These are phyloP conservation scores for Heliopora coerulea DNA, from an alignment of 92 coral and sea anemone species.

Conservation along the genomic window DNA sequence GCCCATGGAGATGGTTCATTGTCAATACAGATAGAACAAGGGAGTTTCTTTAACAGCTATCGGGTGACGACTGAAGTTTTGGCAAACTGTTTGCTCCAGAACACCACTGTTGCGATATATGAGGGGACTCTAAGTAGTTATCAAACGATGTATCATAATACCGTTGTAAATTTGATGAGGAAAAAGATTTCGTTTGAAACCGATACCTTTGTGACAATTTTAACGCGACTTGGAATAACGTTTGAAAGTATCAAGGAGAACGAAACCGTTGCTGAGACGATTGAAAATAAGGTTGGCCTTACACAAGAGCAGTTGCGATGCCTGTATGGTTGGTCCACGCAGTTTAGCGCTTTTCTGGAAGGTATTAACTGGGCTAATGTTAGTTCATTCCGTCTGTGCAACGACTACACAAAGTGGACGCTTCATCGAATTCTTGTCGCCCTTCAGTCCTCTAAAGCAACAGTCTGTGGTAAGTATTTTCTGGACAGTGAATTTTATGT, in stretches of 20 bases:
- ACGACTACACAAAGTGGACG: slow-evolving; percentile 5
- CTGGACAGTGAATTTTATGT: background rate
- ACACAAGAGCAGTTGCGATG: slow-evolving; percentile 18
- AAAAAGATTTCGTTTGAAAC: slow-evolving; percentile 29
- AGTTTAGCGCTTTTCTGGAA: background rate
- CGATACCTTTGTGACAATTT: background rate
- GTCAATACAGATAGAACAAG: background rate
- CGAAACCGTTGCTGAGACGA: slow-evolving; percentile 35
- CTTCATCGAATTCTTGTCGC: background rate
- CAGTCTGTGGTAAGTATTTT: slow-evolving; percentile 1
- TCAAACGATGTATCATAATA: slow-evolving; percentile 5
- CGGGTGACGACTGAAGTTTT: background rate
- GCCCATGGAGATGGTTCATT: background rate
- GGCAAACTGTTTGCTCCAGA: slow-evolving; percentile 19
- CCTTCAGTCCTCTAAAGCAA: background rate
- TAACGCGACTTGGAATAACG: background rate
- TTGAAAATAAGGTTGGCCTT: slow-evolving; percentile 22
- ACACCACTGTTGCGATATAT: slow-evolving; percentile 7
- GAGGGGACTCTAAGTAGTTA: background rate
- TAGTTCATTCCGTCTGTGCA: slow-evolving; percentile 11
- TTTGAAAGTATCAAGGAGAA: background rate
- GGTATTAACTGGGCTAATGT: slow-evolving; percentile 11
- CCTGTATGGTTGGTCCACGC: background rate
- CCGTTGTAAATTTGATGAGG: slow-evolving; percentile 21
- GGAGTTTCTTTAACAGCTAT: slow-evolving; percentile 4